A percentile compares a stretch with the other conserved stretches of the same genome.
These are phyloP conservation scores for Eudemis profundana DNA, from an alignment of 2,888 invertebrate species.

Conservation along the genomic window DNA sequence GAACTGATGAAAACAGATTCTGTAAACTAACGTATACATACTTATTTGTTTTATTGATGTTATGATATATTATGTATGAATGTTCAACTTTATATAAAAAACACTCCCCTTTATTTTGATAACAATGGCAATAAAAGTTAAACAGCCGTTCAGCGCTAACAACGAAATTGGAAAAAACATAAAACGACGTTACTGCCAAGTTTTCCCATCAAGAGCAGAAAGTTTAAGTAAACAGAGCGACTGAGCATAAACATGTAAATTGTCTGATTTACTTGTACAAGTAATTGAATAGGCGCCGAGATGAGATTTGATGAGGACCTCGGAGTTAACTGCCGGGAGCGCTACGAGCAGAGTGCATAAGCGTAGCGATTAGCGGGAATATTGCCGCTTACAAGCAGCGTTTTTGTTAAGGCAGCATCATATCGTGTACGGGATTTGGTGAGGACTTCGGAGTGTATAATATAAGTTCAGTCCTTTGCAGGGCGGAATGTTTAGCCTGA, in stretches of 20 bases:
- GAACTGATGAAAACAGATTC: too few species aligned
- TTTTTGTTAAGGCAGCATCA: too few species aligned
- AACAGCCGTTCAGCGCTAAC: constrained; percentile 28
- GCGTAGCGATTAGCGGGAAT: constrained; percentile 4
- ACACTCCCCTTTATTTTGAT: not conserved
- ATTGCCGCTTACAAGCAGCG: too few species aligned
- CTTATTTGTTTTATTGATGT: not conserved
- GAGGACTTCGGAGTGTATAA: too few species aligned
- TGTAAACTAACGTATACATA: too few species aligned
- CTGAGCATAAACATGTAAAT: constrained; percentile 77
- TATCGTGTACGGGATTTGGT: too few species aligned
- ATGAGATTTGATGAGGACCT: constrained; percentile 36
- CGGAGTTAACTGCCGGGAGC: not conserved
- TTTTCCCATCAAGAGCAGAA: constrained; percentile 53
- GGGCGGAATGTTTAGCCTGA: too few species aligned
- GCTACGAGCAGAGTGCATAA: not conserved
- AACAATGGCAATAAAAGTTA: constrained; percentile 37
- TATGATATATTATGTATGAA: not conserved
- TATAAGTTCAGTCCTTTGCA: too few species aligned
- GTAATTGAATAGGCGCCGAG: constrained; percentile 75
- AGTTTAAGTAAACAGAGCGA: constrained; percentile 66
- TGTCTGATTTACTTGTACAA: constrained; percentile 74
- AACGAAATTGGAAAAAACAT: constrained; percentile 37
- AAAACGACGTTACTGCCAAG: constrained; percentile 50
- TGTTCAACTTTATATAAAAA: not conserved